Conservation (phyloP, 2,888 invertebrate genomes). For the Dynastes hyllus region DNA sequence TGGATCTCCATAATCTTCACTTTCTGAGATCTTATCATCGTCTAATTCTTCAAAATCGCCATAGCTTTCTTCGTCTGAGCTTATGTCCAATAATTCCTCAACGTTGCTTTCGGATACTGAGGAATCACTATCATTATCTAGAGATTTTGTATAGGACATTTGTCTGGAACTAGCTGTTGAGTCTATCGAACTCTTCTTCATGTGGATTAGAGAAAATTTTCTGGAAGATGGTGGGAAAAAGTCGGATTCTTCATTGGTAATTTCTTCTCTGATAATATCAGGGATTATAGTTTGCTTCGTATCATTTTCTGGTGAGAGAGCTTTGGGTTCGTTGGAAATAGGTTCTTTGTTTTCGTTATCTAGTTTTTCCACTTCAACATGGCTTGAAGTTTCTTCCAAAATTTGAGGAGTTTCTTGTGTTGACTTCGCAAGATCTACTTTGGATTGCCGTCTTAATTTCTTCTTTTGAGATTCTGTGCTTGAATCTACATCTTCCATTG, state of each 20-base stretch:
- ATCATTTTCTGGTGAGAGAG: neutral
- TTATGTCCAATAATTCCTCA: slow-evolving; percentile 67
- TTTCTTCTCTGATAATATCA: slow-evolving; percentile 16
- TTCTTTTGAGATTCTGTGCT: slow-evolving; percentile 2
- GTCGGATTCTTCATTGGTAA: slow-evolving; percentile 56
- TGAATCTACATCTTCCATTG: neutral
- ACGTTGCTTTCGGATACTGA: slow-evolving; percentile 70
- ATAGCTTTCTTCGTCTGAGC: slow-evolving; percentile 65
- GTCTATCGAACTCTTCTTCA: slow-evolving; percentile 67
- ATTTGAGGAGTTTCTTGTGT: neutral
- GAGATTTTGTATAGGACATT: slow-evolving; percentile 69
- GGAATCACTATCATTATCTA: slow-evolving; percentile 69
- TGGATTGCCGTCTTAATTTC: slow-evolving; percentile 24
- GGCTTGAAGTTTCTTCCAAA: neutral
- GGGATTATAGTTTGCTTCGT: neutral
- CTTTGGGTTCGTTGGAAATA: neutral
- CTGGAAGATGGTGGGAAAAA: slow-evolving; percentile 44
- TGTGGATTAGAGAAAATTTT: slow-evolving; percentile 58
- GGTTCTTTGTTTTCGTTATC: too few species aligned
- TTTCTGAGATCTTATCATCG: slow-evolving; percentile 68
- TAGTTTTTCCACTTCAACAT: neutral
- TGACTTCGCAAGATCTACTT: neutral
- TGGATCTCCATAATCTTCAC: slow-evolving; percentile 65
- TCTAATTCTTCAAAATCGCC: slow-evolving; percentile 68
- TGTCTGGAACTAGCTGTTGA: slow-evolving; percentile 68